Conservation (phyloP, 2,113 vertebrate species). For the Cygnus buccinator region DNA sequence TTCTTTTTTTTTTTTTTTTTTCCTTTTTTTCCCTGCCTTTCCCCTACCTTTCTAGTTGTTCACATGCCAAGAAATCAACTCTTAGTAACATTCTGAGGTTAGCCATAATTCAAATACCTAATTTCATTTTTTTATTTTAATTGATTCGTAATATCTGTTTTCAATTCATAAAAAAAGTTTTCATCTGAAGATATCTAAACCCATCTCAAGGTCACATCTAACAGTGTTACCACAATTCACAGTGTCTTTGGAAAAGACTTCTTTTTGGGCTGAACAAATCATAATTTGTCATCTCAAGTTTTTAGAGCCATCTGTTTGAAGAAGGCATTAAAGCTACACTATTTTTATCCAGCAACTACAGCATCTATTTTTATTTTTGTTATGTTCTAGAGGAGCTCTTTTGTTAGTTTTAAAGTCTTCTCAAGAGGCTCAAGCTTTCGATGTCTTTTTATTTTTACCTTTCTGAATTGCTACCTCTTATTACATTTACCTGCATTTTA, state of each 20-base stretch:
- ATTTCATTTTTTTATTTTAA: neutral
- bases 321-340: constrained; percentile 37
- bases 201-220: constrained; percentile 8
- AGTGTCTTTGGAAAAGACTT: neutral
- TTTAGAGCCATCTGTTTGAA: constrained; percentile 56
- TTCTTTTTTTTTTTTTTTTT: neutral
- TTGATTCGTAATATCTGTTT: neutral
- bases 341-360: constrained; percentile 53
- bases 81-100: neutral
- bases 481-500: neutral
- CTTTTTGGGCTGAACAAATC: constrained; percentile 12
- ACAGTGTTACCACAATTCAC: neutral
- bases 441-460: constrained; percentile 28
- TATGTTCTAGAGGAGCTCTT: constrained; percentile 33
- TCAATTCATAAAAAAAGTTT: neutral
- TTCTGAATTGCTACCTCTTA: neutral
- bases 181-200: neutral
- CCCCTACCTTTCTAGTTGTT: neutral
- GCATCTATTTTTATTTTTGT: constrained; percentile 52
- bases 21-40: neutral
- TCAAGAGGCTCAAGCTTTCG: neutral
- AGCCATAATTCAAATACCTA: neutral
- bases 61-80: neutral
- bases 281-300: constrained; percentile 38
- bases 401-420: constrained; percentile 32